These are phyloP conservation scores for Odontomachus brunneus DNA, from an alignment of 1,140 invertebrate species.

Conservation along the genomic window DNA sequence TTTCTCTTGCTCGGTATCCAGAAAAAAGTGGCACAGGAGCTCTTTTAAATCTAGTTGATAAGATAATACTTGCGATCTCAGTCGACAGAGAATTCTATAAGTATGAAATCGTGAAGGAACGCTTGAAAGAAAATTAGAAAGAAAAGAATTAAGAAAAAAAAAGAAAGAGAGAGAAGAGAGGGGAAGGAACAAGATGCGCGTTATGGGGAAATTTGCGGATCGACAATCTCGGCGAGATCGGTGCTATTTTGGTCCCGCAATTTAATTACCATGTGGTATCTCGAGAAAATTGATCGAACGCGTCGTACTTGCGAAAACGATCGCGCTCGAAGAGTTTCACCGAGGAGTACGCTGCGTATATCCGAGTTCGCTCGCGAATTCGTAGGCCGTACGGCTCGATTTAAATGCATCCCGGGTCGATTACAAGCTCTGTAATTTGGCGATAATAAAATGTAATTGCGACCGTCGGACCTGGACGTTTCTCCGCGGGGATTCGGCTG, in stretches of 20 bases:
- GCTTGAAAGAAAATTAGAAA: no score
- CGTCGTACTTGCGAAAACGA: not conserved
- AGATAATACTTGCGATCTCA: no score
- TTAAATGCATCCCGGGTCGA: not conserved
- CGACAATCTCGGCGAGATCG: not conserved
- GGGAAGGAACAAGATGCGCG: no score
- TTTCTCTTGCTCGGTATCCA: no score
- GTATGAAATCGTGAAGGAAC: no score
- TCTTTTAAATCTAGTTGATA: no score
- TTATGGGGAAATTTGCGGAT: not conserved
- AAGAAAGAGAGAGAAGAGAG: not conserved
- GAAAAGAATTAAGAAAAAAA: not conserved
- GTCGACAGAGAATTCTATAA: no score
- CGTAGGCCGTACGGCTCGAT: not conserved
- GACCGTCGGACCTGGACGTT: not conserved
- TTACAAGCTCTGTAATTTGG: conserved; percentile 2
- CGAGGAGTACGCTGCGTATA: not conserved
- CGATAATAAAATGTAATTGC: conserved; percentile 35
- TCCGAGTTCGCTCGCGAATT: not conserved
- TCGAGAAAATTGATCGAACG: not conserved
- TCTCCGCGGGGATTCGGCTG: not conserved
- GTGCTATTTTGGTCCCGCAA: not conserved
- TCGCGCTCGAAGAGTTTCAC: not conserved
- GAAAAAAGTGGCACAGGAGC: no score
- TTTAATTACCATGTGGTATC: not conserved